Evolutionary conservation across 2,797 vertebrate genomes (phyloP).

Genomic region (Rhodeus uyekii): DNA sequence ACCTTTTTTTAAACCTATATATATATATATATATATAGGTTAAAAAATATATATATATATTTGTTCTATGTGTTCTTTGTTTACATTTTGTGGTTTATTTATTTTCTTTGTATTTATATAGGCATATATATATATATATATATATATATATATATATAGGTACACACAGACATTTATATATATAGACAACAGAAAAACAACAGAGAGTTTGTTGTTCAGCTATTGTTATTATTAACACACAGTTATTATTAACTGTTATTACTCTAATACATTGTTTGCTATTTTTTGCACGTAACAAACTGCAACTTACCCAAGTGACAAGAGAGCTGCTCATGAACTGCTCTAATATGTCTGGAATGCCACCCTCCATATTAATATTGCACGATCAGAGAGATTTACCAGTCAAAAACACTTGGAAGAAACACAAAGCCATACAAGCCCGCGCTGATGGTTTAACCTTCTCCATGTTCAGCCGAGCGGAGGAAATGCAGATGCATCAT

Average conservation of each 20-base stretch:
- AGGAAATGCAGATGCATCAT: conserved; percentile 10
- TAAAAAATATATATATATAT: too few relatives aligned
- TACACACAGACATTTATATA: too few relatives aligned
- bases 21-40: too few relatives aligned
- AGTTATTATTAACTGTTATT: too few relatives aligned
- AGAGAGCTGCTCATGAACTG: conserved; percentile 91
- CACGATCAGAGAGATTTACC: background rate
- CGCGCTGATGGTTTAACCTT: background rate
- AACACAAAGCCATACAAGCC: background rate
- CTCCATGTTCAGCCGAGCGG: background rate
- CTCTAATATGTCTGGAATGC: conserved; percentile 82
- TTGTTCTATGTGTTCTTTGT: too few relatives aligned
- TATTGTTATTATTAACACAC: too few relatives aligned
- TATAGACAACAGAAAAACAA: too few relatives aligned
- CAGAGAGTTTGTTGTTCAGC: background rate
- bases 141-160: too few relatives aligned
- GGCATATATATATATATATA: too few relatives aligned
- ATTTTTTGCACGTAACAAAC: background rate
- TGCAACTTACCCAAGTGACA: conserved; percentile 88
- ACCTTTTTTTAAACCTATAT: too few relatives aligned
- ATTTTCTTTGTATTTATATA: too few relatives aligned
- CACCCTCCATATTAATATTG: conserved; percentile 81
- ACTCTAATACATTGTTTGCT: background rate
- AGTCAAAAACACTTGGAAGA: background rate
- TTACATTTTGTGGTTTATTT: too few relatives aligned